Conservation (phyloP, 2,888 invertebrate species). For the Incurvaria masculella region DNA sequence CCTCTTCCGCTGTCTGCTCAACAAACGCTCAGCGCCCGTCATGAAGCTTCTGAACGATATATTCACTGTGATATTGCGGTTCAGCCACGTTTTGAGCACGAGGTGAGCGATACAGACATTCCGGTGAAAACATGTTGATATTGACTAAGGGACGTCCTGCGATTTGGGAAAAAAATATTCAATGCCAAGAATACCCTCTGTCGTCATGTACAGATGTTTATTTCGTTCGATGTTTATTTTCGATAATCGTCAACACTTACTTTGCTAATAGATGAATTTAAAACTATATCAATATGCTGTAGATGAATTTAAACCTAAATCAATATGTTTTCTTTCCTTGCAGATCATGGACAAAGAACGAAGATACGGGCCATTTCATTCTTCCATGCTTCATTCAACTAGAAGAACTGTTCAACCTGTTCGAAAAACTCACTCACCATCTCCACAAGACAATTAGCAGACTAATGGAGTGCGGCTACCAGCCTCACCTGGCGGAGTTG, state of each 20-base stretch:
- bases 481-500: conserved; percentile 62
- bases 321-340: conserved; percentile 20
- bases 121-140: too few species aligned
- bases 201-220: not conserved
- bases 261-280: too few species aligned
- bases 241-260: too few species aligned
- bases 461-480: conserved; percentile 63
- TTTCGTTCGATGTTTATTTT: not conserved
- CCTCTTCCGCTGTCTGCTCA: conserved; percentile 70
- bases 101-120: too few species aligned
- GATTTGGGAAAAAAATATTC: too few species aligned
- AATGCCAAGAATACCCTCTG: too few species aligned
- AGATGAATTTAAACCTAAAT: too few species aligned
- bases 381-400: conserved; percentile 58
- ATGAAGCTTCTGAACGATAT: conserved; percentile 68
- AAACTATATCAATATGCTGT: too few species aligned
- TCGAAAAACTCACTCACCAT: conserved; percentile 58
- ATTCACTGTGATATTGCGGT: conserved; percentile 69
- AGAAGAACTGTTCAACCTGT: conserved; percentile 58
- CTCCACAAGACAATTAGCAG: conserved; percentile 61
- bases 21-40: conserved; percentile 65
- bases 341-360: conserved; percentile 56
- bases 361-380: conserved; percentile 41
- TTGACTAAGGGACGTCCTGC: too few species aligned
- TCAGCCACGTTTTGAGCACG: conserved; percentile 59